phyloP scores from a whole-genome alignment of 1,140 invertebrate species.

The Drosophila azteca region DNA sequence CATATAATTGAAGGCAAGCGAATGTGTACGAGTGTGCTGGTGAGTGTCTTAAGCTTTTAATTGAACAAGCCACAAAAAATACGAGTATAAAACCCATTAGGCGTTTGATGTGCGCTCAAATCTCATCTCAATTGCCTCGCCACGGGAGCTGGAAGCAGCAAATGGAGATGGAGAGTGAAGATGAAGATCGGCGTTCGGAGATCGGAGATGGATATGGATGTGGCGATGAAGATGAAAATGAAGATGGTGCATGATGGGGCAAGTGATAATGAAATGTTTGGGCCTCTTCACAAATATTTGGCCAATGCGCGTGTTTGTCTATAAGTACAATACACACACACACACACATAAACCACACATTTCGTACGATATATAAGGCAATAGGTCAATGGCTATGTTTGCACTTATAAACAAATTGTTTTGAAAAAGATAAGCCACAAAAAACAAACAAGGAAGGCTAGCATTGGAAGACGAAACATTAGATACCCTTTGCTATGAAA shows the following conservation, averaged over 20 bases:
- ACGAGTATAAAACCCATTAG: slow-evolving; percentile 55
- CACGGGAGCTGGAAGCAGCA: slow-evolving; percentile 51
- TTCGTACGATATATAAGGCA: slow-evolving; percentile 55
- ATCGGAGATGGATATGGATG: slow-evolving; percentile 7
- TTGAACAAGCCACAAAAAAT: slow-evolving; percentile 62
- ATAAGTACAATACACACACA: slow-evolving; percentile 31
- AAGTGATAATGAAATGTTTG: slow-evolving; percentile 71
- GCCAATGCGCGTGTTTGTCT: slow-evolving; percentile 62
- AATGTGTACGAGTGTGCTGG: slow-evolving; percentile 10
- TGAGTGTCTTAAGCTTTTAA: slow-evolving; percentile 65
- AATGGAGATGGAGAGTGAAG: slow-evolving; percentile 21
- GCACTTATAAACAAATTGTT: slow-evolving; percentile 42
- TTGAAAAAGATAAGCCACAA: slow-evolving; percentile 20
- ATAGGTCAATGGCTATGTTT: slow-evolving; percentile 76
- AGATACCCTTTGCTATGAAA: too few species aligned
- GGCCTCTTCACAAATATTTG: slow-evolving; percentile 61
- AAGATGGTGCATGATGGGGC: slow-evolving; percentile 29
- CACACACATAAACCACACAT: slow-evolving; percentile 4
- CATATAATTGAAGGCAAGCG: slow-evolving; percentile 62
- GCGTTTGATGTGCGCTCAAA: slow-evolving; percentile 63
- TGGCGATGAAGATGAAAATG: slow-evolving; percentile 9
- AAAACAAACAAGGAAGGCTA: not conserved
- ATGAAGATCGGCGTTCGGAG: slow-evolving; percentile 2
- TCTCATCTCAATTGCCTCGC: slow-evolving; percentile 71
- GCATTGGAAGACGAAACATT: too few species aligned